These are phyloP conservation scores for Ptychochromis oligacanthus DNA, from an alignment of 2,113 vertebrate species.

Conservation along the genomic window DNA sequence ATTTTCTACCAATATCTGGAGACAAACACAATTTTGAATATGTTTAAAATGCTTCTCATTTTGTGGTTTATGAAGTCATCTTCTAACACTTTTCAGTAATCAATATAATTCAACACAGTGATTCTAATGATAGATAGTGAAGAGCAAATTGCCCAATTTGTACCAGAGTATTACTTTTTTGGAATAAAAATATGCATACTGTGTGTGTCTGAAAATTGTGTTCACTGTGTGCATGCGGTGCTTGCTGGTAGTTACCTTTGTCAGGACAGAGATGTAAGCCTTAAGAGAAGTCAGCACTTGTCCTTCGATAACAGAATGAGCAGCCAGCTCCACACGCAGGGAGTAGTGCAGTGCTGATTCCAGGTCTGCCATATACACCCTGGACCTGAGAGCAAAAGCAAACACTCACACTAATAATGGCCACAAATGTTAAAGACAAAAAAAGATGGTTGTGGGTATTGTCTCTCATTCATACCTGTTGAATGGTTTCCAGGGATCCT, in stretches of 20 bases:
- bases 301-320: constrained; percentile 75
- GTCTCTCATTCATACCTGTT: constrained; percentile 78
- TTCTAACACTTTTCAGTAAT: neutral
- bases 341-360: constrained; percentile 90
- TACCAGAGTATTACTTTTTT: too few relatives aligned
- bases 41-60: neutral
- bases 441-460: neutral
- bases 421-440: neutral
- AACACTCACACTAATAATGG: neutral
- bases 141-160: neutral
- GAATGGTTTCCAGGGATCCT: constrained; percentile 71
- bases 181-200: rapidly evolving
- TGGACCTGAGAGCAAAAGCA: constrained; percentile 75
- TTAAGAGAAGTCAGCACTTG: constrained; percentile 80
- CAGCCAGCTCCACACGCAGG: constrained; percentile 85
- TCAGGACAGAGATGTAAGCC: constrained; percentile 81
- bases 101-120: rapidly evolving
- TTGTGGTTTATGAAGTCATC: neutral
- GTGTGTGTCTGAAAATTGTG: neutral
- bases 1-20: neutral
- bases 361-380: constrained; percentile 92
- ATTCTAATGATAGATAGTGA: neutral
- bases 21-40: neutral
- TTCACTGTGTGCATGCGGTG: neutral
- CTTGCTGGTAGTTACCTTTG: constrained; percentile 82